Evolutionary conservation across 2,113 vertebrate genomes (phyloP).

Genomic region (Alligator mississippiensis): DNA sequence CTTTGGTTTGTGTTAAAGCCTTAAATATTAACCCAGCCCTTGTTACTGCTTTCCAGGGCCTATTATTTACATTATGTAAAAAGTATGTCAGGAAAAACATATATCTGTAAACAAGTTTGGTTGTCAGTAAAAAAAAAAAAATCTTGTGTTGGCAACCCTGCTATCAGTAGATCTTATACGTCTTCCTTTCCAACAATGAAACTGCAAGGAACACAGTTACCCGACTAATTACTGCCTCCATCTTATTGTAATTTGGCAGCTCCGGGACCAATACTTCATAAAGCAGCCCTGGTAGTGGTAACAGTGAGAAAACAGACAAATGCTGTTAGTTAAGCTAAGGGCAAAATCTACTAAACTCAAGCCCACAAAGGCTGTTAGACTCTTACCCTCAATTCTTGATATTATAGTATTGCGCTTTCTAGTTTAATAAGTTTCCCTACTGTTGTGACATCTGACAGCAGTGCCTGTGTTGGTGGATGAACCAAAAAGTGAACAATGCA

Average conservation of each 20-base stretch:
- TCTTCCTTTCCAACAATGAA: constrained; percentile 10
- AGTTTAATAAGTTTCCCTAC: constrained; percentile 52
- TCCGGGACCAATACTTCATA: not conserved
- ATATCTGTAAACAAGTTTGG: too few species aligned
- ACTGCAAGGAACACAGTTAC: not conserved
- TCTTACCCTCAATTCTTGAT: constrained; percentile 8
- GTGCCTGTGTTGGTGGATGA: constrained; percentile 47
- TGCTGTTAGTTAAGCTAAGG: not conserved
- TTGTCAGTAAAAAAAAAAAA: too few species aligned
- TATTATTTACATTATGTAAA: too few species aligned
- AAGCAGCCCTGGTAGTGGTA: not conserved
- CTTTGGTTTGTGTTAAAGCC: too few species aligned
- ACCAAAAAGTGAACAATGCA: constrained; percentile 58
- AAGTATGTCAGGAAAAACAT: too few species aligned
- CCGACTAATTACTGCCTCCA: accelerated
- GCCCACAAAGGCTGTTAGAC: not conserved
- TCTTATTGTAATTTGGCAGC: not conserved
- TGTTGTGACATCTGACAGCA: constrained; percentile 76
- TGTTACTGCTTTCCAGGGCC: too few species aligned
- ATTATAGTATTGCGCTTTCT: constrained; percentile 41
- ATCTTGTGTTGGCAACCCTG: not conserved
- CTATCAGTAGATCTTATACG: accelerated
- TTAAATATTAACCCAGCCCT: too few species aligned
- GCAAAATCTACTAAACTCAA: not conserved
- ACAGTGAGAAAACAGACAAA: not conserved